phyloP scores from a whole-genome alignment of 2,797 vertebrate genomes.

The Peromyscus eremicus region DNA sequence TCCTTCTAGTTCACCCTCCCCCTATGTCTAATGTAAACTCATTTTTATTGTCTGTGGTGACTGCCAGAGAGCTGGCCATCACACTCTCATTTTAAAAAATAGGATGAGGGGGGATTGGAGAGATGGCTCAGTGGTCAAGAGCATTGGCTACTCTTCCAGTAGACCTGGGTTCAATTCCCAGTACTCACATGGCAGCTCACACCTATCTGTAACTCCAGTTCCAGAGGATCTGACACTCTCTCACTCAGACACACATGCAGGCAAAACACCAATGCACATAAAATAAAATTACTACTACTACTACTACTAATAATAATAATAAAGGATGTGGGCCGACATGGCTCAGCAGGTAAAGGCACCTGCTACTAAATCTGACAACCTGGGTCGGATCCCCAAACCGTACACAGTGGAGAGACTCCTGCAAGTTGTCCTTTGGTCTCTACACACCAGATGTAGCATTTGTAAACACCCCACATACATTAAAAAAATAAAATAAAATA shows the following conservation, averaged over 20 bases:
- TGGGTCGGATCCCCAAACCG: too few species aligned
- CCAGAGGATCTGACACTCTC: not conserved
- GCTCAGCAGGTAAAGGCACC: not conserved
- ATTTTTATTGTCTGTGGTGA: not conserved
- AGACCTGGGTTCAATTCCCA: not conserved
- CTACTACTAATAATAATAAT: not conserved
- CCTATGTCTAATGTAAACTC: not conserved
- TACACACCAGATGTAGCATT: not conserved
- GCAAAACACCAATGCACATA: not conserved
- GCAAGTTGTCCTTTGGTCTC: not conserved
- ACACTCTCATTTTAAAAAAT: not conserved
- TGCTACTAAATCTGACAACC: not conserved
- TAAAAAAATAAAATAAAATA: not conserved
- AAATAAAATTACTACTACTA: not conserved
- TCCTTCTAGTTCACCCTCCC: not conserved
- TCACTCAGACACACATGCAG: not conserved
- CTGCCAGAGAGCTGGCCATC: not conserved
- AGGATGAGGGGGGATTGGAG: not conserved
- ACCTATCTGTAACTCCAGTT: not conserved
- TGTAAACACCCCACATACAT: not conserved
- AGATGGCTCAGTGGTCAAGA: not conserved
- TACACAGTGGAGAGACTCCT: not conserved
- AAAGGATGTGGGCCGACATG: not conserved
- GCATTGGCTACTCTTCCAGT: not conserved
- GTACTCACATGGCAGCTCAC: not conserved